Conservation (phyloP, 2,888 invertebrate species). For the Drosophila anomalata region DNA sequence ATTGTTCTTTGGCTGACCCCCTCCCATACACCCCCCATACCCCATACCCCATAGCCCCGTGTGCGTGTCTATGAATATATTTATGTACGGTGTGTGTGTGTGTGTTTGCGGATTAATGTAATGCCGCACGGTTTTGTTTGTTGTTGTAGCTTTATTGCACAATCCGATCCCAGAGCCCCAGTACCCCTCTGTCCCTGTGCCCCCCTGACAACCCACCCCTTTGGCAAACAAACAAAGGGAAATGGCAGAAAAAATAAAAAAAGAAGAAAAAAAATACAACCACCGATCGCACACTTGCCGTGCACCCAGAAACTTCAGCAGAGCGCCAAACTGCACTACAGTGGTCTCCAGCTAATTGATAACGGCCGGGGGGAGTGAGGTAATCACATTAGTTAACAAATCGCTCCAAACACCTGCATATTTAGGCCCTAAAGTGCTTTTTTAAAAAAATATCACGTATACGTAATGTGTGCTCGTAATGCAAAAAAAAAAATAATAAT, state of each 20-base stretch:
- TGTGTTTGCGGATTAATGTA: constrained; percentile 48
- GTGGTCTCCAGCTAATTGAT: constrained; percentile 2
- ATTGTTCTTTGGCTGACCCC: constrained; percentile 35
- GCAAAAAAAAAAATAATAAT: not conserved
- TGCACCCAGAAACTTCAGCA: constrained; percentile 13
- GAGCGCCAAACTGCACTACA: constrained; percentile 24
- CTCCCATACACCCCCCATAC: not conserved
- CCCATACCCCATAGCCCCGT: not conserved
- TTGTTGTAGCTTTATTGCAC: constrained; percentile 72
- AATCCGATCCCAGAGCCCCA: constrained; percentile 61
- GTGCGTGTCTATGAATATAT: constrained; percentile 20
- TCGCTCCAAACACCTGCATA: not conserved
- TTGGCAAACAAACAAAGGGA: constrained; percentile 33
- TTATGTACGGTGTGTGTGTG: constrained; percentile 36
- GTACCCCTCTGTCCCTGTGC: constrained; percentile 4
- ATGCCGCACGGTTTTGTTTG: constrained; percentile 58
- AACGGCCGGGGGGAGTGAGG: not conserved
- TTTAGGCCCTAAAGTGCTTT: not conserved
- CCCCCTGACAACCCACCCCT: not conserved
- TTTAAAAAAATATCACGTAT: constrained; percentile 2
- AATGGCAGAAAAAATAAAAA: constrained; percentile 14
- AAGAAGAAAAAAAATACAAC: constrained; percentile 7
- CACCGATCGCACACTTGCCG: constrained; percentile 24
- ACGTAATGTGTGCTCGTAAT: not conserved
- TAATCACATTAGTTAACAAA: not conserved